A percentile compares a stretch with the other conserved stretches of the same genome.
Conservation (phyloP, 92 coral and sea anemone genomes). For the Muricea muricata region DNA sequence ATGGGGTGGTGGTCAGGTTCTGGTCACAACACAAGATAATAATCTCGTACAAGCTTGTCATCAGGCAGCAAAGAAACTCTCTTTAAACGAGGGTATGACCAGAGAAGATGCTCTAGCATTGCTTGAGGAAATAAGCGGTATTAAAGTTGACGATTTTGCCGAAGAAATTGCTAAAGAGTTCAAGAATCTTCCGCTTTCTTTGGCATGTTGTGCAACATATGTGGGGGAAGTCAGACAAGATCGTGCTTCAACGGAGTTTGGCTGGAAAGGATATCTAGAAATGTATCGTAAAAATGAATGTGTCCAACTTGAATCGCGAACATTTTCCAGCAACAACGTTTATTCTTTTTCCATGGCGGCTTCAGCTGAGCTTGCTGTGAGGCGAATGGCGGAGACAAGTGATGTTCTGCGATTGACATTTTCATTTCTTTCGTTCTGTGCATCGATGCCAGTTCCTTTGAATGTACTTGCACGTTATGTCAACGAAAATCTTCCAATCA, state of each 20-base stretch:
- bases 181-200: conserved; percentile 79
- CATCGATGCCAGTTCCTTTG: conserved; percentile 87
- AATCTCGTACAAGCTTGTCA: conserved; percentile 72
- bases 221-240: conserved; percentile 79
- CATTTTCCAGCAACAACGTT: conserved; percentile 73
- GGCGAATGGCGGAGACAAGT: conserved; percentile 83
- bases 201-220: conserved; percentile 93
- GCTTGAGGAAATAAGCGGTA: conserved; percentile 62
- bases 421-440: conserved; percentile 79
- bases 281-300: conserved; percentile 33
- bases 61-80: conserved; percentile 61
- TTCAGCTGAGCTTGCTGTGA: conserved; percentile 80
- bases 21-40: conserved; percentile 87
- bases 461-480: conserved; percentile 73
- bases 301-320: conserved; percentile 64
- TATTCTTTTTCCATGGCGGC: conserved; percentile 87
- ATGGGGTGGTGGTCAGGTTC: conserved; percentile 86
- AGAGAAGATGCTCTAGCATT: conserved; percentile 72
- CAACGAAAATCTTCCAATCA: conserved; percentile 17
- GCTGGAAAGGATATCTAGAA: conserved; percentile 74
- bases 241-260: conserved; percentile 76
- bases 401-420: conserved; percentile 75
- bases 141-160: conserved; percentile 61
- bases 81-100: conserved; percentile 79
- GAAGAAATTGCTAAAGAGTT: conserved; percentile 50